These are phyloP conservation scores for Selenia dentaria DNA, from an alignment of 2,888 invertebrate species.

Conservation along the genomic window DNA sequence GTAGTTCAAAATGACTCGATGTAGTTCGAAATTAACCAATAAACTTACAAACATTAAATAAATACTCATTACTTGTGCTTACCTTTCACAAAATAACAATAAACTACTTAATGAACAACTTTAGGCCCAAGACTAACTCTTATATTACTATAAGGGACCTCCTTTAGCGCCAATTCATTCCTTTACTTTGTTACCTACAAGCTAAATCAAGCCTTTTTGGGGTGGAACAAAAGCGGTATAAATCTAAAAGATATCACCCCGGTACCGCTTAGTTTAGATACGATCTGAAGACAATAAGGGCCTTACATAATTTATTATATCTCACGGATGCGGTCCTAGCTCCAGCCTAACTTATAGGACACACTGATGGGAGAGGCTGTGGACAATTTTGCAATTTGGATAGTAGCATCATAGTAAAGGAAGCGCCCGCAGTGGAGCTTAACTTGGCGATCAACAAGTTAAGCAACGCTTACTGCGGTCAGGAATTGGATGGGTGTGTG, in stretches of 20 bases:
- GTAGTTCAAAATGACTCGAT: too few species aligned
- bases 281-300: slow-evolving; percentile 71
- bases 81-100: too few species aligned
- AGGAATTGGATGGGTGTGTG: too few species aligned
- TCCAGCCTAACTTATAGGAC: slow-evolving; percentile 7
- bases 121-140: too few species aligned
- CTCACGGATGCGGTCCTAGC: slow-evolving; percentile 51
- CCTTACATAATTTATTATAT: slow-evolving; percentile 74
- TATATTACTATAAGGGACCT: neutral
- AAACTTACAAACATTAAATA: too few species aligned
- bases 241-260: slow-evolving; percentile 50
- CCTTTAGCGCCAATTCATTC: neutral
- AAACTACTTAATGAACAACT: too few species aligned
- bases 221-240: slow-evolving; percentile 47
- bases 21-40: too few species aligned
- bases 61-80: too few species aligned
- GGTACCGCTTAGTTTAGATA: slow-evolving; percentile 65
- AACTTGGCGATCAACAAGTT: too few species aligned
- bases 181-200: neutral
- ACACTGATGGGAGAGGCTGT: slow-evolving; percentile 7
- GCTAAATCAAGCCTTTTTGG: slow-evolving; percentile 33
- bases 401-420: neutral
- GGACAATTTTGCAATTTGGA: neutral
- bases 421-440: too few species aligned
- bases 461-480: too few species aligned